Percentiles rank a stretch among this genome's conserved stretches.
Evolutionary conservation across 1,140 invertebrate species (phyloP).

Genomic region (Neodiprion virginianus): DNA sequence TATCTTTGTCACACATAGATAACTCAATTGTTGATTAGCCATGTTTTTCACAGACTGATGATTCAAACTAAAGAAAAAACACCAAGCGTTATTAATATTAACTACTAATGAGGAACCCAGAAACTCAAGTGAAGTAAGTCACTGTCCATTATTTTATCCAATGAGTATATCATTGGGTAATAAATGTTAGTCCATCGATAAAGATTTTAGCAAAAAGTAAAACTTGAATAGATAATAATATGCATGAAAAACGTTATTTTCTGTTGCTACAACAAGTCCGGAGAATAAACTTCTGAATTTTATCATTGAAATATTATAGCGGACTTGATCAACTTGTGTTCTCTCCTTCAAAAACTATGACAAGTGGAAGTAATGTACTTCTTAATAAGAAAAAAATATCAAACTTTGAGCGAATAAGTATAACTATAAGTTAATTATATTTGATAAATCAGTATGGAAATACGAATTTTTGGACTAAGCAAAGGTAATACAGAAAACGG

Average conservation of each 20-base stretch:
- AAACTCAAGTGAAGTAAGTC: background rate
- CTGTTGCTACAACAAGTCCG: background rate
- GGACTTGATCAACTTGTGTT: background rate
- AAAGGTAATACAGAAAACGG: too few relatives aligned
- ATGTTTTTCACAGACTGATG: conserved; percentile 54
- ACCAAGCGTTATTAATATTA: conserved; percentile 29
- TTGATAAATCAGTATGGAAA: too few relatives aligned
- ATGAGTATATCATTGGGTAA: background rate
- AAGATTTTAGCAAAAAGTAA: background rate
- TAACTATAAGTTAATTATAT: too few relatives aligned
- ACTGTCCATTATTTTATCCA: background rate
- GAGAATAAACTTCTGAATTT: background rate
- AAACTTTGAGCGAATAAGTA: conserved; percentile 22
- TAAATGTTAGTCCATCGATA: background rate
- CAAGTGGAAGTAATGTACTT: too few relatives aligned
- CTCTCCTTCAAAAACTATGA: background rate
- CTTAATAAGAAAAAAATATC: conserved; percentile 18
- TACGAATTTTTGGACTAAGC: too few relatives aligned
- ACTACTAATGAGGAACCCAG: background rate
- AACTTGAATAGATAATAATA: background rate
- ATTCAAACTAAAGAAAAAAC: conserved; percentile 37
- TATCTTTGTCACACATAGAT: background rate
- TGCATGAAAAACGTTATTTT: background rate
- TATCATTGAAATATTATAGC: background rate
- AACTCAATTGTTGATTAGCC: conserved; percentile 32